Percentiles rank a stretch among this genome's conserved stretches.
These are phyloP conservation scores for Lophochroa leadbeateri DNA, from an alignment of 2,113 vertebrate species.

Conservation along the genomic window DNA sequence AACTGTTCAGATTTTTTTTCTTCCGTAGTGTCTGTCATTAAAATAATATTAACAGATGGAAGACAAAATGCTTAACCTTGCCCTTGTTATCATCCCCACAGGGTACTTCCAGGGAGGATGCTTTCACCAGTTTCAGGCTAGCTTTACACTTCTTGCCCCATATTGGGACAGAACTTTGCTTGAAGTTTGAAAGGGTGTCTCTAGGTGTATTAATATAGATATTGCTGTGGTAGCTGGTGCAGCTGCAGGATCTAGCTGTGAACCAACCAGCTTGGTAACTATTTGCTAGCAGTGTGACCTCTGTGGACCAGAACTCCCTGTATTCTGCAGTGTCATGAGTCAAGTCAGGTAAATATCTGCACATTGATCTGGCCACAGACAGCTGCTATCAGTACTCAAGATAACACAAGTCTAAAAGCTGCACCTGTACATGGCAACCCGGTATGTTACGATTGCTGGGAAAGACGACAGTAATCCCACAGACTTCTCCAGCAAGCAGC, in stretches of 20 bases:
- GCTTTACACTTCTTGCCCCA: neutral
- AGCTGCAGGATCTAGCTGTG: neutral
- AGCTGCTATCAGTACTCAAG: neutral
- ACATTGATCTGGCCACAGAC: neutral
- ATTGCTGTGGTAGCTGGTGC: neutral
- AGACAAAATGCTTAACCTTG: neutral
- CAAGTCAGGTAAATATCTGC: neutral
- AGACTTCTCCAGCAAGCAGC: neutral
- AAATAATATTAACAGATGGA: neutral
- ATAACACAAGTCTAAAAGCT: neutral
- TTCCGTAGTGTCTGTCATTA: neutral
- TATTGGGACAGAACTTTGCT: neutral
- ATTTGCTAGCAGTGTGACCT: neutral
- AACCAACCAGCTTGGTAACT: neutral
- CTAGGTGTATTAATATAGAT: too few relatives aligned
- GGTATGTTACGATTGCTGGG: neutral
- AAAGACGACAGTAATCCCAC: neutral
- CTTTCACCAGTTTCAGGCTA: neutral
- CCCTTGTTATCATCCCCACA: neutral
- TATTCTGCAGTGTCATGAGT: neutral
- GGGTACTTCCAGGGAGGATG: neutral
- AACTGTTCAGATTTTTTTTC: neutral
- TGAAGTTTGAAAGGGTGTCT: neutral
- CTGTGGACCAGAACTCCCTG: neutral
- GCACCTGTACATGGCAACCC: neutral